Conservation (phyloP, 2,797 vertebrate genomes). For the Etheostoma perlongum region DNA sequence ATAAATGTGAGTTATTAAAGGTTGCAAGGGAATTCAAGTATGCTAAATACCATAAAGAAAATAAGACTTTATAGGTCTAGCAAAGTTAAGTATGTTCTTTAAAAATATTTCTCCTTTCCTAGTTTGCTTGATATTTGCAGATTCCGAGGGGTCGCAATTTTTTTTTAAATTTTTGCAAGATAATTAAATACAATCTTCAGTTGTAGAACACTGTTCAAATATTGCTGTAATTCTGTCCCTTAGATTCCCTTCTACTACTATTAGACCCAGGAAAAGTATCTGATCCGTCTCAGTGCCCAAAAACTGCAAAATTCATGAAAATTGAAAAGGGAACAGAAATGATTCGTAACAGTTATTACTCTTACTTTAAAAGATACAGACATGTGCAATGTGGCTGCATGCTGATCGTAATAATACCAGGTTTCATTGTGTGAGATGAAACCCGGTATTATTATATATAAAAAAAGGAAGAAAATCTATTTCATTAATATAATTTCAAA, state of each 20-base stretch:
- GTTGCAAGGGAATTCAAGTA: neutral
- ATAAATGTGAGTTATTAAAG: neutral
- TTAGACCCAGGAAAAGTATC: neutral
- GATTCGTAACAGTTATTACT: neutral
- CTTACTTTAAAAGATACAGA: neutral
- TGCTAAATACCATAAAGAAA: neutral
- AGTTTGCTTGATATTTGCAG: neutral
- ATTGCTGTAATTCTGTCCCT: neutral
- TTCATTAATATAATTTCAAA: neutral
- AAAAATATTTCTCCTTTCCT: neutral
- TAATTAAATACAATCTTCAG: neutral
- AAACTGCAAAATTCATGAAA: neutral
- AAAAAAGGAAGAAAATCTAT: neutral
- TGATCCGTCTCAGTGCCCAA: neutral
- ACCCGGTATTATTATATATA: too few species aligned
- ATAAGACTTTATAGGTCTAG: neutral
- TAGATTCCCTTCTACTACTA: neutral
- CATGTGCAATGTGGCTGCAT: neutral
- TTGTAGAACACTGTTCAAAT: neutral
- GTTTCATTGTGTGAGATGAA: neutral
- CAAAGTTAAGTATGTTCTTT: neutral
- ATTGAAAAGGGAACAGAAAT: neutral
- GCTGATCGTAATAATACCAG: neutral
- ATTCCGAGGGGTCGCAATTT: too few species aligned
- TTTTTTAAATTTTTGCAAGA: neutral